A percentile compares a stretch with the other conserved stretches of the same genome.
Evolutionary conservation across 2,888 invertebrate genomes (phyloP).

Genomic region (Andrena bicolor): DNA sequence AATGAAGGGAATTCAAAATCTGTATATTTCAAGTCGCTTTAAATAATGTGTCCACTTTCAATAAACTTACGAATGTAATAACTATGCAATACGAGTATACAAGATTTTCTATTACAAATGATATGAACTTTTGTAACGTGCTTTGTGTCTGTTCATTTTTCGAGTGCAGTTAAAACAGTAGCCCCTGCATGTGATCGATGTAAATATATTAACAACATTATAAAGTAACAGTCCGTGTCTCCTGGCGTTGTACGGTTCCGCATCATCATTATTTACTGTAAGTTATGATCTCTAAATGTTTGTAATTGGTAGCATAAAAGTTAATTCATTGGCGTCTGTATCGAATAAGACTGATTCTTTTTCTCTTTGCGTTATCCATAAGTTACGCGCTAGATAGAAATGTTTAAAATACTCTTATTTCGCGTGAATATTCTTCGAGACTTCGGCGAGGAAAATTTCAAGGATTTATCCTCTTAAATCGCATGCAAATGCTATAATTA

Average conservation of each 20-base stretch:
- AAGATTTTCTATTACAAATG: constrained; percentile 28
- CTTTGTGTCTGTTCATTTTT: constrained; percentile 21
- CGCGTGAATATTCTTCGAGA: constrained; percentile 36
- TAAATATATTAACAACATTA: constrained; percentile 41
- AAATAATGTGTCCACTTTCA: constrained; percentile 29
- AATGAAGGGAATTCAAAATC: constrained; percentile 33
- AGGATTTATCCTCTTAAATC: constrained; percentile 30
- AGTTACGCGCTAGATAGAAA: constrained; percentile 57
- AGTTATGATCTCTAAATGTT: constrained; percentile 52
- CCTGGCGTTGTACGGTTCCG: constrained; percentile 17
- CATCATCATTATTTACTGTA: constrained; percentile 37
- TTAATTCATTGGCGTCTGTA: constrained; percentile 64
- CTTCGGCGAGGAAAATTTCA: neutral
- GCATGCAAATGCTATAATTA: constrained; percentile 29
- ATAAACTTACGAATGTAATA: constrained; percentile 28
- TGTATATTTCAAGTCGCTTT: constrained; percentile 17
- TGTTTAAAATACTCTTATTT: constrained; percentile 49
- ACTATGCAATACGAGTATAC: constrained; percentile 23
- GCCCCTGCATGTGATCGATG: constrained; percentile 33
- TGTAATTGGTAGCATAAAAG: constrained; percentile 48
- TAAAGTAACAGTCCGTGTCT: constrained; percentile 11
- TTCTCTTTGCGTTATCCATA: constrained; percentile 66
- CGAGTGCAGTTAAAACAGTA: constrained; percentile 19
- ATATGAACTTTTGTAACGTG: constrained; percentile 20
- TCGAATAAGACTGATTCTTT: constrained; percentile 80